Base-by-base conservation (phyloP, 1,140 invertebrate species). In the Cotesia typhae region DNA sequence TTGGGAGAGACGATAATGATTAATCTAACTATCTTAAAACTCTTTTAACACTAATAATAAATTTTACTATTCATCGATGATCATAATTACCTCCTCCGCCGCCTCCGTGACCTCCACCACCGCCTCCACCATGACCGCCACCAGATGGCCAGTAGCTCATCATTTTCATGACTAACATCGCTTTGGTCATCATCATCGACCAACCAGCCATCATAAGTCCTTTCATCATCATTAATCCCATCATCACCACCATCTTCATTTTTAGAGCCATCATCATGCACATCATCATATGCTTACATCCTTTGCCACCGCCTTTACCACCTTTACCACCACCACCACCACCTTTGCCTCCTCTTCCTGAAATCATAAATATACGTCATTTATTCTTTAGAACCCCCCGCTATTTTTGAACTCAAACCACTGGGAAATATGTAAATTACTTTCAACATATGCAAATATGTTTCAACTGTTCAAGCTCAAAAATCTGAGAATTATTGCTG, bases 201-300 rank as follows among this genome's bases (percentile, higher is more conserved):
- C 90, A 87, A 77, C 88, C 87, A 7, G 87, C 86, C 80, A 90
- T 88, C 80, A 90, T 85, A 86, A 90, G 89, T 37, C 88, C 88
- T 78, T 90, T 90, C 77, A 90, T 87, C 4, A 88, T 85, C 79
- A 88, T 85, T 79, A 90, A 84, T 60, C 87, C 88, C 77, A 89
- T 86, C 87, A 89, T 88, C 9, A 88, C 89, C 89, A 90, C 89
- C 4, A 90, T 74, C 74, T 90, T 90, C 88, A 89, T 89, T 79
- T 89, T 90, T 78, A 88, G 82, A 74, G 87, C 88, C 86, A 88
- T 89, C 80, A 90, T 82, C 71, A 87, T 89, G 82, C 87, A 88
- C 90, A 90, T 91, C 89, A 90, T 90, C 87, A 90, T 90, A 78
- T 90, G 91, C 80, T 90, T 89, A 70, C 88, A 89, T 14, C 53